Percentiles rank a stretch among this genome's conserved stretches.
Conservation (phyloP, 2,113 vertebrate genomes). For the Nestor notabilis region DNA sequence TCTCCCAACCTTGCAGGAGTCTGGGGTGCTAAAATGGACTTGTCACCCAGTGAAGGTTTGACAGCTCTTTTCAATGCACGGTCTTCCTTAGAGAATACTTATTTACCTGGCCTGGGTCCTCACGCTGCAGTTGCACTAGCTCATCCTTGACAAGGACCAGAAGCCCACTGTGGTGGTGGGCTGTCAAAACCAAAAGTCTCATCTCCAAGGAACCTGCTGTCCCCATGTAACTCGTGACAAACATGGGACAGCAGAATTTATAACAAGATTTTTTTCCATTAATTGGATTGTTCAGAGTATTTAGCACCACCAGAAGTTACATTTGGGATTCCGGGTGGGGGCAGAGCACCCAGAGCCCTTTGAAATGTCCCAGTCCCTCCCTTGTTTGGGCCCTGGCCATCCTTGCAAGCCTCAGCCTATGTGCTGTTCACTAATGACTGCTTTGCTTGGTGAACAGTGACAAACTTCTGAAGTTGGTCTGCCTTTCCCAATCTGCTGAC, state of each 20-base stretch:
- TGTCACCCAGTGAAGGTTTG: not conserved
- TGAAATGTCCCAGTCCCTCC: not conserved
- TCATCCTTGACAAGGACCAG: not conserved
- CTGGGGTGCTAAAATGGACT: not conserved
- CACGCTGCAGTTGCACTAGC: not conserved
- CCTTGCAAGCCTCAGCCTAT: not conserved
- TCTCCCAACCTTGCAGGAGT: not conserved
- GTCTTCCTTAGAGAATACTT: not conserved
- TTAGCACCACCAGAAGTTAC: not conserved
- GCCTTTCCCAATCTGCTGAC: conserved; percentile 29
- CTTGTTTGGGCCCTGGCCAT: not conserved
- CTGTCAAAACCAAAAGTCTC: not conserved
- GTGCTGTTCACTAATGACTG: not conserved
- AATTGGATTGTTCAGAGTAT: not conserved
- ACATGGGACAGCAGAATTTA: not conserved
- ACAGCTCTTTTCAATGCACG: not conserved
- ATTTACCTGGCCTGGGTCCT: not conserved
- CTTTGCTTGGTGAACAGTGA: conserved; percentile 38
- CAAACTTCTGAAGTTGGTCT: conserved; percentile 33
- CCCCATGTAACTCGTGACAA: not conserved
- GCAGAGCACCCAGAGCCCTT: not conserved
- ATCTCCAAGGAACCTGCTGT: not conserved
- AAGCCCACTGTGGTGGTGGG: not conserved
- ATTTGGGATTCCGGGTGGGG: not conserved
- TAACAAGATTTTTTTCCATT: not conserved